Percentiles rank a stretch among this genome's conserved stretches.
Conservation (phyloP, 2,797 vertebrate genomes). For the Paguma larvata region DNA sequence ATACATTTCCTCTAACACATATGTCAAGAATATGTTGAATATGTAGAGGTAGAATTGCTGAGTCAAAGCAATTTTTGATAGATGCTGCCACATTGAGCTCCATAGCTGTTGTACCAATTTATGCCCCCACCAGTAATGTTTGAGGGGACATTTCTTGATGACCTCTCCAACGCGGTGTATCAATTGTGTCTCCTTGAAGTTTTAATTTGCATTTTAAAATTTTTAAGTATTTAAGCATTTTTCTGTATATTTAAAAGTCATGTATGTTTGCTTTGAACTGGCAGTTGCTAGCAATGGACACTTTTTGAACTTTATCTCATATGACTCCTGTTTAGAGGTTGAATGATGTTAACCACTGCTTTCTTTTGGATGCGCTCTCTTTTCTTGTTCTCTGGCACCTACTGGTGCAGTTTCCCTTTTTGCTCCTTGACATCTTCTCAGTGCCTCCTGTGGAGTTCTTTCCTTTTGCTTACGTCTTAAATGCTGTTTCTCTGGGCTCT, state of each 20-base stretch:
- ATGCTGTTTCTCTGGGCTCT: neutral
- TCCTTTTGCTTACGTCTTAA: neutral
- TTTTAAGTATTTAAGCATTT: neutral
- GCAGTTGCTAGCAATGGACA: neutral
- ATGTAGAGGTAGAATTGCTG: neutral
- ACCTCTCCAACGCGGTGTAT: neutral
- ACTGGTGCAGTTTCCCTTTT: neutral
- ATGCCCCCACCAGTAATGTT: slow-evolving; percentile 6
- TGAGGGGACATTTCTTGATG: slow-evolving; percentile 27
- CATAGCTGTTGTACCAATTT: neutral
- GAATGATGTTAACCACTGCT: neutral
- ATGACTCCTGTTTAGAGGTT: neutral
- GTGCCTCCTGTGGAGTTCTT: neutral
- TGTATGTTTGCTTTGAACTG: neutral
- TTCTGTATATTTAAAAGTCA: slow-evolving; percentile 19
- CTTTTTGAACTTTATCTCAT: neutral
- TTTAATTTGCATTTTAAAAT: slow-evolving; percentile 35
- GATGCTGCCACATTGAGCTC: neutral
- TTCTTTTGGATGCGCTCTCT: neutral
- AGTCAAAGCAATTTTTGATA: slow-evolving; percentile 34
- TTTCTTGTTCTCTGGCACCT: neutral
- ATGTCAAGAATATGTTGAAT: slow-evolving; percentile 44
- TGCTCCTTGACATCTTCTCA: neutral
- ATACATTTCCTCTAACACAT: slow-evolving; percentile 44
- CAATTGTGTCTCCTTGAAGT: neutral